Percentiles rank a stretch among this genome's conserved stretches.
Conservation (phyloP, 2,888 invertebrate genomes). For the Coelinius sp. region DNA sequence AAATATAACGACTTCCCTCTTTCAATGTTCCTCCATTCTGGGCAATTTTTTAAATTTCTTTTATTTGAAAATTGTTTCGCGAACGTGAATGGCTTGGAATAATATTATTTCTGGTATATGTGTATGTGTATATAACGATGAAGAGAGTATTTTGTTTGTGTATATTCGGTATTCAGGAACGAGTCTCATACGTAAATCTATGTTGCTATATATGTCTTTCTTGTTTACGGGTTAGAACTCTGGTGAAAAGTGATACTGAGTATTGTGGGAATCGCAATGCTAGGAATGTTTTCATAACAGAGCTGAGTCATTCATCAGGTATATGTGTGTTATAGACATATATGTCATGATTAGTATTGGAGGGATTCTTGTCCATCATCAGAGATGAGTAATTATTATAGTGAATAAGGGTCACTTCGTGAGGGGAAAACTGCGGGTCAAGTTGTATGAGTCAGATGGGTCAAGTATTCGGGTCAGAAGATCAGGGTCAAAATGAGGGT, state of each 20-base stretch:
- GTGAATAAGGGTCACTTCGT: too few species aligned
- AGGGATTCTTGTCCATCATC: too few species aligned
- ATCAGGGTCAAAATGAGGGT: too few species aligned
- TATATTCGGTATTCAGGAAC: background rate
- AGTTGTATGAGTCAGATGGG: too few species aligned
- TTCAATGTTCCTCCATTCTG: background rate
- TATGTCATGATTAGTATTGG: too few species aligned
- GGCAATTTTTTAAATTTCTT: background rate
- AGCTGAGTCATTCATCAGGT: background rate
- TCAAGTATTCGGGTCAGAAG: too few species aligned
- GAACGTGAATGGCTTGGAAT: background rate
- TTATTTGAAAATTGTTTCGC: background rate
- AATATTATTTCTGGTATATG: background rate
- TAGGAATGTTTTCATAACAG: background rate
- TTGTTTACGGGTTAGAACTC: background rate
- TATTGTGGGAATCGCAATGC: background rate
- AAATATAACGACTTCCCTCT: background rate
- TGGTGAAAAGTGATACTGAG: background rate
- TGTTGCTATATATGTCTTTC: background rate
- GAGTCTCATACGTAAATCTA: constrained; percentile 13
- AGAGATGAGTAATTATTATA: too few species aligned
- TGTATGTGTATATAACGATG: background rate
- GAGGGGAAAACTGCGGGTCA: too few species aligned
- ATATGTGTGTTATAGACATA: background rate
- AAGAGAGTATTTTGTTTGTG: background rate